phyloP scores from a whole-genome alignment of 2,113 vertebrate genomes.

The Oenanthe oenanthe region DNA sequence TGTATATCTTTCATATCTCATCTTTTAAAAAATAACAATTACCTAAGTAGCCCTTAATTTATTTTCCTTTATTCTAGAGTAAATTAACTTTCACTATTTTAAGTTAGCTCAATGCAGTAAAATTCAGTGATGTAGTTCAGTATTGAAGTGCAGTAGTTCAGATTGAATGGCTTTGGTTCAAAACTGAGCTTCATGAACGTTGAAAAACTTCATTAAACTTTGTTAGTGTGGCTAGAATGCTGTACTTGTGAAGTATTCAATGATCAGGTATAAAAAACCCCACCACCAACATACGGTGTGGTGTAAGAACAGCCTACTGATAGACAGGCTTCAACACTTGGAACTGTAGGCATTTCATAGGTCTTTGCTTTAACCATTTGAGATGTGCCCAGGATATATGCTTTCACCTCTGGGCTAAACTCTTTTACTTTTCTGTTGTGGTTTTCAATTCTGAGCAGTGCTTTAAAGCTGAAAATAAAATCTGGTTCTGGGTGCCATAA shows the following conservation, averaged over 20 bases:
- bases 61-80: neutral
- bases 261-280: neutral
- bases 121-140: neutral
- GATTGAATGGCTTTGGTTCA: neutral
- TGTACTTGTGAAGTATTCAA: neutral
- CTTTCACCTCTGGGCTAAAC: neutral
- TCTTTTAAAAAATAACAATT: neutral
- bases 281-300: neutral
- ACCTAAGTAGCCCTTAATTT: neutral
- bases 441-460: neutral
- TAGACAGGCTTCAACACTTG: neutral
- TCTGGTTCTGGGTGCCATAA: neutral
- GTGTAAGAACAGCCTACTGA: fast-evolving
- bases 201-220: neutral
- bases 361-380: neutral
- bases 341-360: neutral
- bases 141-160: neutral
- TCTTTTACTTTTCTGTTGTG: neutral
- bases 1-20: neutral
- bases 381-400: neutral
- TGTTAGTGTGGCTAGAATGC: neutral
- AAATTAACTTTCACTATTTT: neutral
- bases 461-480: neutral
- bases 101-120: neutral
- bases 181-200: neutral